These are phyloP conservation scores for Corapipo altera DNA, from an alignment of 2,113 vertebrate species.

Conservation along the genomic window DNA sequence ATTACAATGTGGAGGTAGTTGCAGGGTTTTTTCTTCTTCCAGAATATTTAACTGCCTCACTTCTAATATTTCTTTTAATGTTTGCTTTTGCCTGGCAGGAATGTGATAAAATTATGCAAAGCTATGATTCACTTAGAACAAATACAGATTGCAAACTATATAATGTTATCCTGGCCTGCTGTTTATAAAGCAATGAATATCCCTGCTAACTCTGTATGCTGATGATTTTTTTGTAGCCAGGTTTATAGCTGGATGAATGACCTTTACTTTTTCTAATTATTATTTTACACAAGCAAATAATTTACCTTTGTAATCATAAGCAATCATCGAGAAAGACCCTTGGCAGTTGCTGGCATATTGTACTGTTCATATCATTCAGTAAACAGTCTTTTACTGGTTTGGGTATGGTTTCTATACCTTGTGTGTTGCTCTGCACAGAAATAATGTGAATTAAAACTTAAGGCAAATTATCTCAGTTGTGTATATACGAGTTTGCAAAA, in stretches of 20 bases:
- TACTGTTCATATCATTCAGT: background rate
- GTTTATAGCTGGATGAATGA: constrained; percentile 29
- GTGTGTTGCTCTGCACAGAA: background rate
- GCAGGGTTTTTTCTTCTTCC: background rate
- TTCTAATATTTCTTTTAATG: constrained; percentile 65
- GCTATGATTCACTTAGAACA: constrained; percentile 64
- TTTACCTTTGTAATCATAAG: constrained; percentile 50
- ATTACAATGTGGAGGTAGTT: background rate
- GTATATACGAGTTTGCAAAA: background rate
- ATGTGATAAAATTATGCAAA: constrained; percentile 69
- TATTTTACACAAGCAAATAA: constrained; percentile 59
- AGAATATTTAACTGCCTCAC: constrained; percentile 44
- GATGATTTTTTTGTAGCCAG: constrained; percentile 34
- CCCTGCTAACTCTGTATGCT: constrained; percentile 36
- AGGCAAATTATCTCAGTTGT: background rate
- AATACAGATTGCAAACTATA: constrained; percentile 67
- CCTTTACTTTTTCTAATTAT: constrained; percentile 57
- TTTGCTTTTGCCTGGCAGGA: constrained; percentile 65
- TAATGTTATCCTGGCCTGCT: constrained; percentile 54
- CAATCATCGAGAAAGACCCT: constrained; percentile 11
- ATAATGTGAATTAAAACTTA: background rate
- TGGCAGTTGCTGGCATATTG: constrained; percentile 13
- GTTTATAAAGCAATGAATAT: constrained; percentile 64
- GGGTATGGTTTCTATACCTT: background rate
- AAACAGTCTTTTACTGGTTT: background rate